Evolutionary conservation across 2,888 invertebrate species (phyloP).

Genomic region (Diarsia mendica): DNA sequence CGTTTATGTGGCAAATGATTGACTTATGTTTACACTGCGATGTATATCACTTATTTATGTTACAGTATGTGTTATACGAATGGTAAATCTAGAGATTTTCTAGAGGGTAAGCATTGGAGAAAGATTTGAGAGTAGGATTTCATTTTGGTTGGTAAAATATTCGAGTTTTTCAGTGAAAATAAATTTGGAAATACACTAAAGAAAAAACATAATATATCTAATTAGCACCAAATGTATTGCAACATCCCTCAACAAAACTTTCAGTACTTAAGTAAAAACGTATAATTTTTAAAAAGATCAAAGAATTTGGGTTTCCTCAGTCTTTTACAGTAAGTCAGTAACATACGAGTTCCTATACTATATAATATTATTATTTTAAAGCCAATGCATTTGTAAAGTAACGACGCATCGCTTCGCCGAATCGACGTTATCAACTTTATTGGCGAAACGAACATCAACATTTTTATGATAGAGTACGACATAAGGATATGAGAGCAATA

Average conservation of each 20-base stretch:
- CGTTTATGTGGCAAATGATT: conserved; percentile 57
- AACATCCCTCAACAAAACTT: neutral
- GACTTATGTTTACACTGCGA: conserved; percentile 58
- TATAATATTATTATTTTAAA: conserved; percentile 16
- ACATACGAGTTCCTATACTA: neutral
- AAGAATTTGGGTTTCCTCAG: neutral
- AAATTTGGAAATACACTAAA: neutral
- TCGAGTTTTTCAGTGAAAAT: neutral
- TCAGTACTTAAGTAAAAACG: neutral
- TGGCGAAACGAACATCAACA: conserved; percentile 51
- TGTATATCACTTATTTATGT: conserved; percentile 43
- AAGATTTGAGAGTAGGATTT: neutral
- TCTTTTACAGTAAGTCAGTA: conserved; percentile 39
- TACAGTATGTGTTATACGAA: conserved; percentile 9
- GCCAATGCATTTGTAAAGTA: conserved; percentile 52
- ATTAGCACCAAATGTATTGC: neutral
- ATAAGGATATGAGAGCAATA: conserved; percentile 42
- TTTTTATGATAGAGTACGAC: conserved; percentile 61
- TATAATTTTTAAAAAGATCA: neutral
- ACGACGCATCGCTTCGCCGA: conserved; percentile 60
- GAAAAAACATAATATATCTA: neutral
- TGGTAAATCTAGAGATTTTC: neutral
- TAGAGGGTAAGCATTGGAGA: neutral
- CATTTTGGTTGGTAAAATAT: neutral
- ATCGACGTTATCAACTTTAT: conserved; percentile 60